Conservation (phyloP, 2,797 vertebrate species). For the Phoxinus dragarum region DNA sequence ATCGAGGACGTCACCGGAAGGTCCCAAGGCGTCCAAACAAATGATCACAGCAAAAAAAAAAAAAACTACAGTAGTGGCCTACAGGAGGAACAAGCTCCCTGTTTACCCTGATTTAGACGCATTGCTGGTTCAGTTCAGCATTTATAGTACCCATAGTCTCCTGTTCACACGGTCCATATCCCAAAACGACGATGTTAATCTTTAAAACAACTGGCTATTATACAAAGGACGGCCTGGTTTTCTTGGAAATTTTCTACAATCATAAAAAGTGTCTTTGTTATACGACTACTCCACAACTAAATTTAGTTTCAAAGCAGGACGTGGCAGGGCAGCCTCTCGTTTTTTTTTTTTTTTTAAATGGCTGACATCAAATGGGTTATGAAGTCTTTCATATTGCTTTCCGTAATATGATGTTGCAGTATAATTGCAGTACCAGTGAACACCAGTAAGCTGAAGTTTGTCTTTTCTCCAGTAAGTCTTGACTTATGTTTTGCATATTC, state of each 20-base stretch:
- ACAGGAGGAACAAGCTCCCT: constrained; percentile 63
- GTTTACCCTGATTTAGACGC: constrained; percentile 75
- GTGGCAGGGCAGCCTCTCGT: constrained; percentile 63
- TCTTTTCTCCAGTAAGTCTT: constrained; percentile 44
- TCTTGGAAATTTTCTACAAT: constrained; percentile 72
- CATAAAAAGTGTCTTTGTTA: constrained; percentile 67
- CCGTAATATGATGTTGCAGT: constrained; percentile 59
- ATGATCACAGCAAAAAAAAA: constrained; percentile 31
- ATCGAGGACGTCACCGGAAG: constrained; percentile 13
- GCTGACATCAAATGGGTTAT: constrained; percentile 37
- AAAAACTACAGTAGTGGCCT: constrained; percentile 58
- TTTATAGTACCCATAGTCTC: constrained; percentile 34
- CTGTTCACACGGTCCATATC: constrained; percentile 49
- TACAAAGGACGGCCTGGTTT: constrained; percentile 58
- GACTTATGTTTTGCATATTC: constrained; percentile 59
- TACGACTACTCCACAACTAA: constrained; percentile 25
- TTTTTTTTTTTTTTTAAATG: constrained; percentile 16
- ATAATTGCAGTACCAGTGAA: constrained; percentile 44
- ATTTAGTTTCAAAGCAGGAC: constrained; percentile 26
- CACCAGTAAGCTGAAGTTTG: constrained; percentile 36
- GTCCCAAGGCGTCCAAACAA: constrained; percentile 28
- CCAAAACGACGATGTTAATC: constrained; percentile 62
- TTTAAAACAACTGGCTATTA: constrained; percentile 62
- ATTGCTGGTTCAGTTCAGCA: constrained; percentile 63
- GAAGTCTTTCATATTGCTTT: constrained; percentile 63